These are phyloP conservation scores for Sebastiscus albofasciatus DNA, from an alignment of 2,797 vertebrate species.

Conservation along the genomic window DNA sequence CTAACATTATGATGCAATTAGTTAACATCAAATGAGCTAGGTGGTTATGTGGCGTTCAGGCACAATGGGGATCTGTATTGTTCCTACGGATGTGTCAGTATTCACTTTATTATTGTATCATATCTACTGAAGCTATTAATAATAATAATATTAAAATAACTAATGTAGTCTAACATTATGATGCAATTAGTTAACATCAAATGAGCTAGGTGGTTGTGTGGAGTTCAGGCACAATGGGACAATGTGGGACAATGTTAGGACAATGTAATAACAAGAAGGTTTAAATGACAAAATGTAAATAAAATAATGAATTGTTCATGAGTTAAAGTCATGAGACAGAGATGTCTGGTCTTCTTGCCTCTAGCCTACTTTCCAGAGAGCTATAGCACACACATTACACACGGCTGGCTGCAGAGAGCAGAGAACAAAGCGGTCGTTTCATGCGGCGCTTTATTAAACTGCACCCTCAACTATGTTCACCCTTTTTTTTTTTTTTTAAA, in stretches of 20 bases:
- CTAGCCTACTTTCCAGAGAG: conserved; percentile 68
- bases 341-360: conserved; percentile 59
- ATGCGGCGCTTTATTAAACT: conserved; percentile 73
- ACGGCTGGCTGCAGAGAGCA: conserved; percentile 72
- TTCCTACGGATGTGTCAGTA: too few relatives aligned
- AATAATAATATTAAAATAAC: not conserved
- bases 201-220: not conserved
- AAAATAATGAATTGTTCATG: conserved; percentile 7
- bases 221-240: not conserved
- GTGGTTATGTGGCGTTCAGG: too few relatives aligned
- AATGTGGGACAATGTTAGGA: not conserved
- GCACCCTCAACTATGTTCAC: conserved; percentile 24
- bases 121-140: too few relatives aligned
- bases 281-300: conserved; percentile 43
- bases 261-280: not conserved
- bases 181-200: not conserved
- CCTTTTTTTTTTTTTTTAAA: not conserved
- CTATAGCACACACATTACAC: conserved; percentile 66
- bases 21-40: too few relatives aligned
- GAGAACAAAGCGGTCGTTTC: conserved; percentile 83
- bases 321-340: conserved; percentile 68
- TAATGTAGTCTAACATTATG: not conserved
- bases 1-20: too few relatives aligned
- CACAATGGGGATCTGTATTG: too few relatives aligned
- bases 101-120: too few relatives aligned